phyloP scores from a whole-genome alignment of 1,140 invertebrate species.

The Elymnias hypermnestra region DNA sequence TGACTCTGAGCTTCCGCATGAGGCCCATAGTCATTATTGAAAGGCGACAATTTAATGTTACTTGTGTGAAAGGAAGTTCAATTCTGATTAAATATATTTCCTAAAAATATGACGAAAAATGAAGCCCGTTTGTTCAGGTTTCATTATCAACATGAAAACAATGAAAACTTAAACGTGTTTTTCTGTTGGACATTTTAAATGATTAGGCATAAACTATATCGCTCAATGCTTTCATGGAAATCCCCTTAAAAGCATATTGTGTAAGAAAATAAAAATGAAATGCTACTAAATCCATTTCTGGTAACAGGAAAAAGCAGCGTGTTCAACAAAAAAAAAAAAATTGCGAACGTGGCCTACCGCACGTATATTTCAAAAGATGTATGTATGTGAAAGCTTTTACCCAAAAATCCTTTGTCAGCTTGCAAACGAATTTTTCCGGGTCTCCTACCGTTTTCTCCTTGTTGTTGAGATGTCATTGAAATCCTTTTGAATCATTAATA shows the following conservation, averaged over 20 bases:
- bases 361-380: slow-evolving; percentile 20
- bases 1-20: no score
- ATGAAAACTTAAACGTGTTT: no score
- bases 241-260: slow-evolving; percentile 4
- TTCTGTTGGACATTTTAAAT: no score
- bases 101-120: no score
- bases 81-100: no score
- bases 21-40: no score
- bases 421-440: slow-evolving; percentile 17
- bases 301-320: slow-evolving; percentile 15
- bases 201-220: no score
- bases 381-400: slow-evolving; percentile 15
- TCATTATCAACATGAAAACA: no score
- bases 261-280: slow-evolving; percentile 11
- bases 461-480: slow-evolving; percentile 11
- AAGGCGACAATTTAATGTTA: no score
- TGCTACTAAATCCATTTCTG: slow-evolving; percentile 12
- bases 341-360: slow-evolving; percentile 11
- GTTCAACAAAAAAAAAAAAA: slow-evolving; percentile 17
- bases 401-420: slow-evolving; percentile 25
- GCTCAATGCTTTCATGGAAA: no score
- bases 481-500: slow-evolving; percentile 22
- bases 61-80: no score
- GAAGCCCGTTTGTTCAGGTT: no score
- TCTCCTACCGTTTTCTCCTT: slow-evolving; percentile 12